phyloP scores from a whole-genome alignment of 2,113 vertebrate genomes.

The Lagenorhynchus albirostris region DNA sequence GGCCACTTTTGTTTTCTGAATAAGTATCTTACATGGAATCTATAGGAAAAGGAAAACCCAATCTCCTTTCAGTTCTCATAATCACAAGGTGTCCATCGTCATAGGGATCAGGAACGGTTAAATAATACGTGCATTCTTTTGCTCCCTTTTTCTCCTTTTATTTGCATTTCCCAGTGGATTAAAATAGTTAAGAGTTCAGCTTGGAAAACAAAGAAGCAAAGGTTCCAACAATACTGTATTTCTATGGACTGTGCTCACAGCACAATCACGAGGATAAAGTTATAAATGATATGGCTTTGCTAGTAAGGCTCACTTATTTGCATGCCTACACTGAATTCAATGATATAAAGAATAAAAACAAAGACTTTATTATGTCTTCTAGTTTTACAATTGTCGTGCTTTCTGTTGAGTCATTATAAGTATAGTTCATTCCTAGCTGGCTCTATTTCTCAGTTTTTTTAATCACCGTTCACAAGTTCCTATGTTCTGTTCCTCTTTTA shows the following conservation, averaged over 20 bases:
- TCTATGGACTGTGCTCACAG: neutral
- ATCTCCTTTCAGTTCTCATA: neutral
- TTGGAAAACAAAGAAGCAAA: constrained; percentile 27
- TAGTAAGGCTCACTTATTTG: neutral
- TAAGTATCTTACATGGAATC: neutral
- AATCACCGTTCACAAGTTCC: neutral
- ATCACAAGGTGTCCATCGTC: neutral
- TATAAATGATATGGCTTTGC: neutral
- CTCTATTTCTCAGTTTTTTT: neutral
- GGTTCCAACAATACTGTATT: neutral
- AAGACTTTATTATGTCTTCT: neutral
- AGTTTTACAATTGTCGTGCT: neutral
- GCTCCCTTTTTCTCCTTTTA: neutral
- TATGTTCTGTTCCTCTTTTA: neutral
- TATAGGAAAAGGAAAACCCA: neutral
- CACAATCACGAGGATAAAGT: neutral
- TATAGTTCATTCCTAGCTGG: neutral
- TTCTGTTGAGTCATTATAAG: neutral
- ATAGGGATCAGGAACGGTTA: neutral
- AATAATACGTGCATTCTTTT: neutral
- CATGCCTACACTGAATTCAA: neutral
- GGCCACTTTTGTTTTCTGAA: neutral
- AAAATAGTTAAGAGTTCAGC: neutral
- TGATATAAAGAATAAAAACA: constrained; percentile 4
- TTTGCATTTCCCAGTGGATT: neutral